Evolutionary conservation across 2,888 invertebrate genomes (phyloP).

Genomic region (Andrena bucephala): DNA sequence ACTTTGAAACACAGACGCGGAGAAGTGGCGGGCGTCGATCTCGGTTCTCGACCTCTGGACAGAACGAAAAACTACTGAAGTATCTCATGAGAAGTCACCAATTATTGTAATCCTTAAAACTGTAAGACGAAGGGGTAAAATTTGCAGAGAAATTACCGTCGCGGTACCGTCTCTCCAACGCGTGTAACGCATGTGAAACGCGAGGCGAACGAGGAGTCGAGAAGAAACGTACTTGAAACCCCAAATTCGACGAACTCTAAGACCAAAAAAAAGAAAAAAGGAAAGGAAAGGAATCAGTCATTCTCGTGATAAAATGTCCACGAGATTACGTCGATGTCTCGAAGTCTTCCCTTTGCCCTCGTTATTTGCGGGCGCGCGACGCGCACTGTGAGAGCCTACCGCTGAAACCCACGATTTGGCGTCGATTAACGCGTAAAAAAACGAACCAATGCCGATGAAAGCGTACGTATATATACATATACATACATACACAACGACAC

Average conservation of each 20-base stretch:
- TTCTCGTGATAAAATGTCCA: too few relatives aligned
- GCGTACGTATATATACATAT: constrained; percentile 21
- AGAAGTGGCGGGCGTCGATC: constrained; percentile 47
- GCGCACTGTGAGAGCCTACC: neutral
- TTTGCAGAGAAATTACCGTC: constrained; percentile 56
- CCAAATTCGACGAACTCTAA: too few relatives aligned
- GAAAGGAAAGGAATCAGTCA: too few relatives aligned
- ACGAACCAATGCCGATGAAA: constrained; percentile 44
- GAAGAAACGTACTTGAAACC: too few relatives aligned
- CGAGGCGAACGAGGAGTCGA: constrained; percentile 6
- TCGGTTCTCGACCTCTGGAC: constrained; percentile 71
- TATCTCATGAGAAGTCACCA: constrained; percentile 81
- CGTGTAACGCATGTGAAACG: constrained; percentile 28
- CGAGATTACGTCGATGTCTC: too few relatives aligned
- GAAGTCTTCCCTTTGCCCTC: neutral
- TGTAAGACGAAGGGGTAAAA: constrained; percentile 65
- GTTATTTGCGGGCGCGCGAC: neutral
- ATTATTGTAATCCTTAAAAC: constrained; percentile 78
- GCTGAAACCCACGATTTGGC: constrained; percentile 47
- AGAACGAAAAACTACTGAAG: constrained; percentile 75
- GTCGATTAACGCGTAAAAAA: constrained; percentile 28
- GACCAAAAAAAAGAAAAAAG: too few relatives aligned
- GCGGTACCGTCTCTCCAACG: constrained; percentile 44
- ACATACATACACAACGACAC: neutral
- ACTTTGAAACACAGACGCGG: too few relatives aligned